Conservation (phyloP, 2,113 vertebrate genomes). For the Australoheros scitulus region DNA sequence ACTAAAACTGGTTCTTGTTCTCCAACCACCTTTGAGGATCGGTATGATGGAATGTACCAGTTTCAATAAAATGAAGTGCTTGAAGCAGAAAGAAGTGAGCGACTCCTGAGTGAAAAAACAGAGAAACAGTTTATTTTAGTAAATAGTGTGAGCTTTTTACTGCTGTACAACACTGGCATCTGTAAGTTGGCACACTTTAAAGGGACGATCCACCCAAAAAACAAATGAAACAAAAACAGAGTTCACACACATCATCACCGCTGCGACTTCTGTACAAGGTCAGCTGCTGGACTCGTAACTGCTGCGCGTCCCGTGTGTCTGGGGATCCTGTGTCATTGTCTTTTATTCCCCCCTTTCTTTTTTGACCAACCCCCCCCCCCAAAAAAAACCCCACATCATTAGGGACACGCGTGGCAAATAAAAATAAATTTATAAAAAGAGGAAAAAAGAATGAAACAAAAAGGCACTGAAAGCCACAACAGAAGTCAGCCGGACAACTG, state of each 20-base stretch:
- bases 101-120: constrained; percentile 56
- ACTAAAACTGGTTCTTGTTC: neutral
- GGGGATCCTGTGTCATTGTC: neutral
- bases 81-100: neutral
- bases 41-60: neutral
- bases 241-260: constrained; percentile 2
- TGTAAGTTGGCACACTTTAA: constrained; percentile 82
- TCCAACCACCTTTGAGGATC: neutral
- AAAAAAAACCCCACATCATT: constrained; percentile 60
- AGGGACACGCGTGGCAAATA: constrained; percentile 81
- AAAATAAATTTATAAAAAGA: neutral
- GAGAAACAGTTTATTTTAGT: constrained; percentile 69
- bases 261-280: neutral
- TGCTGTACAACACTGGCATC: constrained; percentile 86
- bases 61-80: neutral
- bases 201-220: constrained; percentile 73
- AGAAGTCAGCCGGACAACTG: constrained; percentile 71
- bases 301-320: neutral
- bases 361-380: neutral
- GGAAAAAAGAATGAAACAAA: neutral
- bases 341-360: neutral
- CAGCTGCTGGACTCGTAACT: neutral
- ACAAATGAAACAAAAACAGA: constrained; percentile 14
- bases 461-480: constrained; percentile 56
- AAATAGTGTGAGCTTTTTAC: constrained; percentile 85